Evolutionary conservation across 2,113 vertebrate species (phyloP), one percentile per base, ranked within the genome.

Genomic region (Syngnathus typhle): DNA sequence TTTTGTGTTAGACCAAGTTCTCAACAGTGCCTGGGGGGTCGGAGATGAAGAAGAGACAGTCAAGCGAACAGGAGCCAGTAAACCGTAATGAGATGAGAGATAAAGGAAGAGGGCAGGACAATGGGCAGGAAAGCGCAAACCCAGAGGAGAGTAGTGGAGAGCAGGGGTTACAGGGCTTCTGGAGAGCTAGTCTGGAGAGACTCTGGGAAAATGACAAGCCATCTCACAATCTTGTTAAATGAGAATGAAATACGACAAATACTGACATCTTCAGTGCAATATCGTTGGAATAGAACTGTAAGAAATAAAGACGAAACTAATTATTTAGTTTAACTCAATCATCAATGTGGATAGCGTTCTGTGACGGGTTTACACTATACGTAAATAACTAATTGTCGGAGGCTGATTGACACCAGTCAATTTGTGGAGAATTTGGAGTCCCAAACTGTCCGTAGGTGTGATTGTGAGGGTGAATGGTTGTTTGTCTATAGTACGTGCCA

Each of bases 21-120:
- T 64, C 56, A 60, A 71, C 62, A 38, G 43, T 36, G 68, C 74
- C 62, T 51, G 55, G 62, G 27, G 44, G 37, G 19, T 10, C 23
- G n/a, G 66, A 62, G 65, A 60, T 54, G 65, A 43, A 16, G 67
- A 75, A 13, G 41, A 68, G 44, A 37, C 44, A 47, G 27, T 2
- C 1, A 49, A 64, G 43, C 38, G 36, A 63, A 38, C 64, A 27
- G 15, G 27, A 47, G 55, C 16, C 23, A 38, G 64, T 18, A 38
- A 56, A 61, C 38, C 18, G 39, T 6, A 56, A 32, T 23, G 15
- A 36, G 12, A 47, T 44, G 18, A 56, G 32, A 37, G 60, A 69
- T 41, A 60, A 74, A 69, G 47, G 38, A 60, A 56, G 37, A 69
- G 43, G n/a, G 54, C 37, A 39, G 27, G 58, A 60, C 37, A 60